phyloP scores from a whole-genome alignment of 2,113 vertebrate species.

The Centropus bengalensis region DNA sequence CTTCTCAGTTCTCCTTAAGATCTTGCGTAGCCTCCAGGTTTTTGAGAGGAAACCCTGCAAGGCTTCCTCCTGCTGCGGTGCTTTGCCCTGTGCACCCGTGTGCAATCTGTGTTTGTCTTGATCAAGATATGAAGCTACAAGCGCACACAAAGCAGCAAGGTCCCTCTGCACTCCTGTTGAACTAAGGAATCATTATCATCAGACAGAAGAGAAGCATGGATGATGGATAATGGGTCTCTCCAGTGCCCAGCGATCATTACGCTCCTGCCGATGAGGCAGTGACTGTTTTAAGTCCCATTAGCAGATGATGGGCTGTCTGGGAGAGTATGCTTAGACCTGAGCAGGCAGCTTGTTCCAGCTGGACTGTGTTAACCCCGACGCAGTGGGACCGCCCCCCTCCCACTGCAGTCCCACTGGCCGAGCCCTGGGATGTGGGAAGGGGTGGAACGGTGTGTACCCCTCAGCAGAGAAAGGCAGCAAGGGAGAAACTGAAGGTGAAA shows the following conservation, averaged over 20 bases:
- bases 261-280: conserved; percentile 73
- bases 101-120: conserved; percentile 69
- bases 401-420: not conserved
- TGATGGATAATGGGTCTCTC: conserved; percentile 80
- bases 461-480: not conserved
- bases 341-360: conserved; percentile 65
- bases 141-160: conserved; percentile 64
- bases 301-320: conserved; percentile 79
- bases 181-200: conserved; percentile 77
- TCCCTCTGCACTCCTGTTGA: conserved; percentile 62
- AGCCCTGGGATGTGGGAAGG: not conserved
- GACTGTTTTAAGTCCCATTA: conserved; percentile 81
- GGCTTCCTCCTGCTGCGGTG: not conserved
- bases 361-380: conserved; percentile 48
- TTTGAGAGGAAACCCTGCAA: not conserved
- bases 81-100: not conserved
- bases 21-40: not conserved
- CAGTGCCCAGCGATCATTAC: conserved; percentile 76
- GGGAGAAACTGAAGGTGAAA: not conserved
- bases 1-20: not conserved
- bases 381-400: not conserved
- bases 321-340: conserved; percentile 69
- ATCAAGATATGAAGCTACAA: conserved; percentile 64
- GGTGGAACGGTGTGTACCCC: accelerated
- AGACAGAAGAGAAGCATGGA: conserved; percentile 71